phyloP scores from a whole-genome alignment of 2,797 vertebrate genomes.

The Myoxocephalus aenaeus region DNA sequence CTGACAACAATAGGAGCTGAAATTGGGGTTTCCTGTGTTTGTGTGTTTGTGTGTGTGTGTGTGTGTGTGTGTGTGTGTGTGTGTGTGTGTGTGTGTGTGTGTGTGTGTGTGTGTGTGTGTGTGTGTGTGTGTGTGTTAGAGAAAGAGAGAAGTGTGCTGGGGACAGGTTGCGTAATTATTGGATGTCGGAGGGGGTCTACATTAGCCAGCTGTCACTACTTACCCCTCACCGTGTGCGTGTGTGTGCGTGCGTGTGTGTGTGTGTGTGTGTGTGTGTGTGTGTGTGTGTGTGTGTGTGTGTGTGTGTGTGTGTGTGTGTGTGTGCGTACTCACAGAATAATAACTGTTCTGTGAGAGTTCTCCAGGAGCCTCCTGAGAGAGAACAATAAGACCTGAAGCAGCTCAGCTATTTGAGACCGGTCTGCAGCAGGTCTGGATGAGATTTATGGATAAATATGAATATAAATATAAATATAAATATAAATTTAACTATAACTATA shows the following conservation, averaged over 20 bases:
- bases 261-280: slow-evolving; percentile 27
- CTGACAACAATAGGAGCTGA: slow-evolving; percentile 51
- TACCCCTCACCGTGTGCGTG: slow-evolving; percentile 28
- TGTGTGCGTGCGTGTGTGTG: slow-evolving; percentile 25
- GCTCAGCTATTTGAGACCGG: too few relatives aligned
- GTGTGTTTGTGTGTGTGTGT: slow-evolving; percentile 16
- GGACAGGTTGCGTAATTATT: slow-evolving; percentile 71
- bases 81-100: neutral
- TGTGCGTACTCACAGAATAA: too few relatives aligned
- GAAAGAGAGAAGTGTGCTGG: slow-evolving; percentile 5
- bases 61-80: slow-evolving; percentile 8
- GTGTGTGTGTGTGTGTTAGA: neutral
- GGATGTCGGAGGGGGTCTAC: slow-evolving; percentile 57
- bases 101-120: slow-evolving; percentile 21
- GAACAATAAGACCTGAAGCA: too few relatives aligned
- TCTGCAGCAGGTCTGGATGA: too few relatives aligned
- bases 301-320: too few relatives aligned
- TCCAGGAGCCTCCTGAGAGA: too few relatives aligned
- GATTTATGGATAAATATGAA: too few relatives aligned
- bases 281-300: too few relatives aligned
- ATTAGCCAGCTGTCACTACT: slow-evolving; percentile 76
- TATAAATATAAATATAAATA: too few relatives aligned
- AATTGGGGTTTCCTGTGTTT: slow-evolving; percentile 38
- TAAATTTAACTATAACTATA: too few relatives aligned
- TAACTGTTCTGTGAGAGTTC: too few relatives aligned